Percentiles rank a stretch among this genome's conserved stretches.
phyloP scores from a whole-genome alignment of 92 coral and sea anemone species.

The Epizoanthus fatuus region DNA sequence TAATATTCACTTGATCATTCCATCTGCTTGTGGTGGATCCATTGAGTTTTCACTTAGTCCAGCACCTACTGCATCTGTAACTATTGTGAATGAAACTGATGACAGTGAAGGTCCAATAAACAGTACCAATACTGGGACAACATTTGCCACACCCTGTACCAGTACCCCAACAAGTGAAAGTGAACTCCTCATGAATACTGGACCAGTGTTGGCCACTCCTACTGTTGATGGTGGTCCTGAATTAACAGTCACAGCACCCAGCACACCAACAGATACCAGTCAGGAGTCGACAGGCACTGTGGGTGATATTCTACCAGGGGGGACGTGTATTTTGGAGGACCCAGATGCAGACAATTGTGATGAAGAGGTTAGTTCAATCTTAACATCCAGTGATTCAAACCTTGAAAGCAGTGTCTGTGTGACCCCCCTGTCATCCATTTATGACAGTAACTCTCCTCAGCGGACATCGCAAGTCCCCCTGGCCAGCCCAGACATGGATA shows the following conservation, averaged over 20 bases:
- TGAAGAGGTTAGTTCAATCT: slow-evolving; percentile 40
- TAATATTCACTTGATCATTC: slow-evolving; percentile 31
- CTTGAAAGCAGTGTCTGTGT: slow-evolving; percentile 36
- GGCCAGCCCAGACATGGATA: slow-evolving; percentile 36
- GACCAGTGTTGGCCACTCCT: slow-evolving; percentile 1
- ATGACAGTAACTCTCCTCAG: slow-evolving; percentile 34
- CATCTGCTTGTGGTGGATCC: slow-evolving; percentile 28
- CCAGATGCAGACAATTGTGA: slow-evolving; percentile 11
- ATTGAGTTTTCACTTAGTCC: slow-evolving; percentile 39
- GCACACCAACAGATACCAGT: slow-evolving; percentile 43
- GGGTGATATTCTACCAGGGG: slow-evolving; percentile 19
- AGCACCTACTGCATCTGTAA: slow-evolving; percentile 17
- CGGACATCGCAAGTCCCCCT: slow-evolving; percentile 22
- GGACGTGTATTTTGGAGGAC: not conserved
- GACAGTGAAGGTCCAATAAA: not conserved
- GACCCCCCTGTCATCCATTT: slow-evolving; percentile 26
- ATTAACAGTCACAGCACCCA: slow-evolving; percentile 34
- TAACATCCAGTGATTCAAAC: slow-evolving; percentile 45
- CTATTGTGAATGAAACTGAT: slow-evolving; percentile 30
- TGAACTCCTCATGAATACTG: not conserved
- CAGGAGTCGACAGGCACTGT: slow-evolving; percentile 25
- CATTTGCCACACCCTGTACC: not conserved
- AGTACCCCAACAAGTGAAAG: slow-evolving; percentile 17
- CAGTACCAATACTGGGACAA: not conserved
- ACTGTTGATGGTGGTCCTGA: slow-evolving; percentile 23